phyloP scores from a whole-genome alignment of 2,888 invertebrate genomes.

The Drosophila sordidapex region DNA sequence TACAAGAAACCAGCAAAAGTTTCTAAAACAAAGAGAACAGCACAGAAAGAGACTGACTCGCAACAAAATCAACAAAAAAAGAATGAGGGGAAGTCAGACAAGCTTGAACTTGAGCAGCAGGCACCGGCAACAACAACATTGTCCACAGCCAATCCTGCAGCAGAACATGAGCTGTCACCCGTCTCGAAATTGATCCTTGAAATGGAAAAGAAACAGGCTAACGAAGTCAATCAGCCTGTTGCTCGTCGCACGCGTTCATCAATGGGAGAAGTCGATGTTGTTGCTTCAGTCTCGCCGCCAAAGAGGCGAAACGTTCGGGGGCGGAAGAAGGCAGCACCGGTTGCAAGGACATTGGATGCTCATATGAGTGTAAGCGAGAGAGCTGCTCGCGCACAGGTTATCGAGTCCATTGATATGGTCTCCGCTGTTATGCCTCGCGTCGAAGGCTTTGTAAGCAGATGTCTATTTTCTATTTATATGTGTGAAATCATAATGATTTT shows the following conservation, averaged over 20 bases:
- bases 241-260: slow-evolving; percentile 62
- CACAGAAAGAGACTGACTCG: not conserved
- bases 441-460: slow-evolving; percentile 70
- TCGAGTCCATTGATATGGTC: slow-evolving; percentile 74
- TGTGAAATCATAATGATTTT: not conserved
- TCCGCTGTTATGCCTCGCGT: slow-evolving; percentile 70
- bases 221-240: slow-evolving; percentile 28
- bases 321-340: not conserved
- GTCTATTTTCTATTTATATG: not conserved
- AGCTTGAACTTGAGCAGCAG: not conserved
- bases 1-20: slow-evolving; percentile 26
- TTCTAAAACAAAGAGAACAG: slow-evolving; percentile 2
- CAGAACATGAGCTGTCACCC: slow-evolving; percentile 42
- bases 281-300: not conserved
- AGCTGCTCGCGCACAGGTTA: slow-evolving; percentile 62
- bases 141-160: not conserved
- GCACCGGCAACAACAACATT: not conserved
- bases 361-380: slow-evolving; percentile 43
- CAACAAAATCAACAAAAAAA: not conserved
- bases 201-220: slow-evolving; percentile 35
- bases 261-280: not conserved
- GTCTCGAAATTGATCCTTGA: slow-evolving; percentile 56
- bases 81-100: not conserved
- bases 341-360: not conserved
- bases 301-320: slow-evolving; percentile 7